phyloP scores from a whole-genome alignment of 2,797 vertebrate genomes.

The Brachyalestes nurse region DNA sequence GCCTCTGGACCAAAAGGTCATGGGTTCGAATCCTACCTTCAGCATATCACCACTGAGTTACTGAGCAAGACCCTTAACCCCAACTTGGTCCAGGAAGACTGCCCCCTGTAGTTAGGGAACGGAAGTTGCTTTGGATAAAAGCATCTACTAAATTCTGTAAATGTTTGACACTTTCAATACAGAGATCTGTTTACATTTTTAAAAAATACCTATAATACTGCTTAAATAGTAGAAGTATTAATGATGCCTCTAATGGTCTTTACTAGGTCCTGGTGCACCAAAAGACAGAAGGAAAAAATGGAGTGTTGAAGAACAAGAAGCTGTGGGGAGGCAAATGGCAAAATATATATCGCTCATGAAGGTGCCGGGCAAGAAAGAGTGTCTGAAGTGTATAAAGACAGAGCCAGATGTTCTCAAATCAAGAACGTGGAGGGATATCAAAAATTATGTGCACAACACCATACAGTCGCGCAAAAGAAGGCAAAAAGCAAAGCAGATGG shows the following conservation, averaged over 20 bases:
- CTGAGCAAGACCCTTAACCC: too few relatives aligned
- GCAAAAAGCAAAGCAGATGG: slow-evolving; percentile 25
- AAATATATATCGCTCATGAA: slow-evolving; percentile 24
- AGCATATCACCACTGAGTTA: too few relatives aligned
- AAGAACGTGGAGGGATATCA: slow-evolving; percentile 27
- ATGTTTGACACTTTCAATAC: too few relatives aligned
- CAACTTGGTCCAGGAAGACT: too few relatives aligned
- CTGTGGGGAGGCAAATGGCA: slow-evolving; percentile 36
- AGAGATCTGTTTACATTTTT: too few relatives aligned
- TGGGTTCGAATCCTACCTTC: too few relatives aligned
- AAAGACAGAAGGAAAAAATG: slow-evolving; percentile 19
- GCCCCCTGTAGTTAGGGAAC: too few relatives aligned
- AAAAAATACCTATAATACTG: too few relatives aligned
- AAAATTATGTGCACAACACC: slow-evolving; percentile 31
- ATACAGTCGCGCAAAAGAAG: slow-evolving; percentile 29
- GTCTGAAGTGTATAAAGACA: slow-evolving; percentile 25
- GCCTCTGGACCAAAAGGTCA: too few relatives aligned
- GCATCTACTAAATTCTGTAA: too few relatives aligned
- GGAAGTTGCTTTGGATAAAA: too few relatives aligned
- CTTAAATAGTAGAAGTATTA: too few relatives aligned
- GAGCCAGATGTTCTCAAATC: slow-evolving; percentile 29
- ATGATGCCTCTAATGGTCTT: background rate
- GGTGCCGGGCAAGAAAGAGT: slow-evolving; percentile 28
- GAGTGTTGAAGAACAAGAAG: slow-evolving; percentile 13
- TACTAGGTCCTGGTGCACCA: background rate